Base-by-base conservation (phyloP, 2,888 invertebrate species). In the Belgica antarctica region DNA sequence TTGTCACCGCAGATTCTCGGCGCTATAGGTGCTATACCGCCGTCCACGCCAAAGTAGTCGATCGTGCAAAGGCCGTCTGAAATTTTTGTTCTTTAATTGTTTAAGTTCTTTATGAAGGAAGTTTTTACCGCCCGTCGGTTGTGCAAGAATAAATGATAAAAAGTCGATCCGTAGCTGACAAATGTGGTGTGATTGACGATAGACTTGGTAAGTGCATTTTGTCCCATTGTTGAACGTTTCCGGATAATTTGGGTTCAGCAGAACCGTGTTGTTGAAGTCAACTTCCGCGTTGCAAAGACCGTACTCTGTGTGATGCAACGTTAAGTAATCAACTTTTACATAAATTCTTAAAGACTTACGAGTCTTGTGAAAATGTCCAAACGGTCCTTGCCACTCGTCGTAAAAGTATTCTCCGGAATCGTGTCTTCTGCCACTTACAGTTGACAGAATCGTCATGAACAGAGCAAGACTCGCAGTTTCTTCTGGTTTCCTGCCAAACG, bases 201-300 rank as follows among this genome's bases (percentile, higher is more conserved):
- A 15, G 22, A 52, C 22, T 19, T 47, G 36, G 28, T 65, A 65
- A 47, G 25, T 46, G 17, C 65, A 65, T 2, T 25, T 74, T 28
- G 84, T 83, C 0, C 88, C 88, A 0, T 88, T 89, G 1, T 84
- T 79, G 75, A 86, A 88, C 0, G 88, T 84, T 0, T 84, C 82
- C 0, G 92, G 92, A 79, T 88, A 92, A 1, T 85, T 86, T 0
- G 88, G 87, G 76, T 90, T 94, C 12, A 86, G 85, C 78, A 93
- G 93, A 77, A 93, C 92, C 0, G 93, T 92, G 75, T 90, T 91
- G 77, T 94, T 93, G 65, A 86, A 84, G 63, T 84, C 83, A 0
- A 89, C 87, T 0, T 85, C 83, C 0, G 82, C 79, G 1, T 91
- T 90, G 74, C 94, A 94, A 0, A 86, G 82, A 74, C 85, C 83